Evolutionary conservation across 2,888 invertebrate species (phyloP).

Genomic region (Melipona bicolor): DNA sequence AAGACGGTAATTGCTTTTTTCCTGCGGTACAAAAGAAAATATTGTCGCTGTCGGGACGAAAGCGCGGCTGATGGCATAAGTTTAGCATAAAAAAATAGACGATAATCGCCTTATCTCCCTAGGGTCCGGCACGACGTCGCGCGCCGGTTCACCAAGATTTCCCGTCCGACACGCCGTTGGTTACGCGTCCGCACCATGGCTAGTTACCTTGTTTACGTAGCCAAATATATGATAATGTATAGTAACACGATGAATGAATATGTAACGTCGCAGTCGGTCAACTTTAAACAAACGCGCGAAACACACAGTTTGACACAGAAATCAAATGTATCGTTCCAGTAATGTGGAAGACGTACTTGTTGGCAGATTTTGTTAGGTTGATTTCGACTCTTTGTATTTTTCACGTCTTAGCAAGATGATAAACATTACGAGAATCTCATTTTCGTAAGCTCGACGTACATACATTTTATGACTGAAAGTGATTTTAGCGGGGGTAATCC

Average conservation of each 20-base stretch:
- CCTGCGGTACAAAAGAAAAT: constrained; percentile 73
- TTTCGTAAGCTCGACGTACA: too few relatives aligned
- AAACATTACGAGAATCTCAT: too few relatives aligned
- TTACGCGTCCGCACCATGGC: neutral
- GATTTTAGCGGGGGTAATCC: too few relatives aligned
- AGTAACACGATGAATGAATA: constrained; percentile 44
- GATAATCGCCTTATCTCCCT: constrained; percentile 81
- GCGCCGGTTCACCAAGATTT: constrained; percentile 41
- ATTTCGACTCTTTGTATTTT: too few relatives aligned
- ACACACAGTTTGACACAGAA: neutral
- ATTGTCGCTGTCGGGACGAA: constrained; percentile 73
- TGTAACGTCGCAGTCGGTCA: constrained; percentile 25
- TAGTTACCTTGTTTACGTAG: constrained; percentile 44
- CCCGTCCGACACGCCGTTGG: neutral
- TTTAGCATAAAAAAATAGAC: constrained; percentile 80
- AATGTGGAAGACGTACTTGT: neutral
- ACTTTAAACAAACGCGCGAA: constrained; percentile 39
- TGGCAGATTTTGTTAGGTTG: neutral
- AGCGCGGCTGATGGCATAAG: constrained; percentile 78
- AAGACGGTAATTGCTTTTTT: constrained; percentile 72
- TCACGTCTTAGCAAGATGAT: too few relatives aligned
- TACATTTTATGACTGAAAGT: too few relatives aligned
- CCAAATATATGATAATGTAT: constrained; percentile 58
- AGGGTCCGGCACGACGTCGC: constrained; percentile 59
- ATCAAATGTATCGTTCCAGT: neutral